Evolutionary conservation across 92 coral and sea anemone genomes (phyloP).

Genomic region (Palythoa grandis): DNA sequence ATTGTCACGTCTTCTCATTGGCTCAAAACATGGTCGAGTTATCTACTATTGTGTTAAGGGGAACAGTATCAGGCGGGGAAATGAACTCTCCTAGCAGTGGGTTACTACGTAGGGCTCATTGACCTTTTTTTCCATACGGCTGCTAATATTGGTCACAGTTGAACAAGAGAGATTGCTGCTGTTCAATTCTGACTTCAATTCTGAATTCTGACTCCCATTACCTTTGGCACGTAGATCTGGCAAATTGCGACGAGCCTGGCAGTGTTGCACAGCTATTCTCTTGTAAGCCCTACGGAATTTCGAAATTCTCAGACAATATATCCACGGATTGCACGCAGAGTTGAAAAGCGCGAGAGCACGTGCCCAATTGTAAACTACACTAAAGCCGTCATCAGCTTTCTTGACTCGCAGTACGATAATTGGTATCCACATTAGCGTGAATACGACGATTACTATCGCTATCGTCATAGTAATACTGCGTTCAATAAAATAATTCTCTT

Average conservation of each 20-base stretch:
- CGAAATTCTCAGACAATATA: slow-evolving; percentile 74
- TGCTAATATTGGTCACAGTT: slow-evolving; percentile 1
- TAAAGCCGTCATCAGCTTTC: slow-evolving; percentile 59
- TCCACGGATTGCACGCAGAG: slow-evolving; percentile 85
- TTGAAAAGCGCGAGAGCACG: slow-evolving; percentile 77
- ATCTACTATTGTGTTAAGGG: background rate
- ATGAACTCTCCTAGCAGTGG: background rate
- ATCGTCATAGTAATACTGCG: slow-evolving; percentile 84
- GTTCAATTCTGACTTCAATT: background rate
- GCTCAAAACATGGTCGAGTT: background rate
- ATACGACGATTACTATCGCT: slow-evolving; percentile 70
- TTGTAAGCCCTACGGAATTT: slow-evolving; percentile 77
- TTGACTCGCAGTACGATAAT: slow-evolving; percentile 65
- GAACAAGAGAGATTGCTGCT: slow-evolving; percentile 13
- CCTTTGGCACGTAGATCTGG: slow-evolving; percentile 41
- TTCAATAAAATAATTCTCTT: slow-evolving; percentile 52
- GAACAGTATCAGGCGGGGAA: background rate
- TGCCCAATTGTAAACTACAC: slow-evolving; percentile 85
- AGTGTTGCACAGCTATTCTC: slow-evolving; percentile 57
- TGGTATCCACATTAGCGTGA: slow-evolving; percentile 73
- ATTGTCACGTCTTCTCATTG: too few species aligned
- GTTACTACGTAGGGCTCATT: background rate
- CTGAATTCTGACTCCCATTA: background rate
- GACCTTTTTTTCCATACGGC: background rate
- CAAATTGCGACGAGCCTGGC: slow-evolving; percentile 63